Evolutionary conservation across 2,113 vertebrate genomes (phyloP), one percentile per base, ranked within the genome.

Genomic region (Cryptomyrus ogoouensis): DNA sequence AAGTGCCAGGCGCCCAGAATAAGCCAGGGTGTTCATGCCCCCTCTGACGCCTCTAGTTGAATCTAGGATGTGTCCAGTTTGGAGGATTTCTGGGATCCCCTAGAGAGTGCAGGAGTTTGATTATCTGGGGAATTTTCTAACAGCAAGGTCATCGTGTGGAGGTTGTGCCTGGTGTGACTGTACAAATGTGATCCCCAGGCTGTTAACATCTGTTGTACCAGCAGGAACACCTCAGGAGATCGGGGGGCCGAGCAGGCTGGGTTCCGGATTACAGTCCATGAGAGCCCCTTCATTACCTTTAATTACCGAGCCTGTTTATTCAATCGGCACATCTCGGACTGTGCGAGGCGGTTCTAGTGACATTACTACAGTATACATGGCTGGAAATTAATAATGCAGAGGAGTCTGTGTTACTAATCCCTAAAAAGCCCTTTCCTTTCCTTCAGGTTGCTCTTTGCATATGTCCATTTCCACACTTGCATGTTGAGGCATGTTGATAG

Each of bases 201-300:
- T 85, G 83, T 47, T 49, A 50, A 46, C 83, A 85, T 85, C 83
- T 85, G 83, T 50, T 15, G 3, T n/a, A 47, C 44, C 83, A 85
- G 83, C 42, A 47, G 21, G 83, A 85, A 77, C 35, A 77, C 31
- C 70, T 85, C 83, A 47, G 44, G n/a, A 46, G 47, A 49, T 24
- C 2, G n/a, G 42, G 21, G 83, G 83, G 42, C 44, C 24, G 12
- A 50, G 46, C 44, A 0, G 83, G 44, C 8, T 27, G 44, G 27
- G n/a, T 47, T 50, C 5, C 6, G 85, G n/a, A 39, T 87, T 87
- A 87, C 85, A 56, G 85, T 87, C 47, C 49, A 53, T 39, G 47
- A 87, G 47, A 35, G 85, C n/a, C 49, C 49, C 85, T 87, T 52
- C 47, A 87, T 87, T 87, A 87, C 49, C 85, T 35, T 87, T 52